Evolutionary conservation across 2,113 vertebrate species (phyloP).

Genomic region (Anarhynchus alexandrinus): DNA sequence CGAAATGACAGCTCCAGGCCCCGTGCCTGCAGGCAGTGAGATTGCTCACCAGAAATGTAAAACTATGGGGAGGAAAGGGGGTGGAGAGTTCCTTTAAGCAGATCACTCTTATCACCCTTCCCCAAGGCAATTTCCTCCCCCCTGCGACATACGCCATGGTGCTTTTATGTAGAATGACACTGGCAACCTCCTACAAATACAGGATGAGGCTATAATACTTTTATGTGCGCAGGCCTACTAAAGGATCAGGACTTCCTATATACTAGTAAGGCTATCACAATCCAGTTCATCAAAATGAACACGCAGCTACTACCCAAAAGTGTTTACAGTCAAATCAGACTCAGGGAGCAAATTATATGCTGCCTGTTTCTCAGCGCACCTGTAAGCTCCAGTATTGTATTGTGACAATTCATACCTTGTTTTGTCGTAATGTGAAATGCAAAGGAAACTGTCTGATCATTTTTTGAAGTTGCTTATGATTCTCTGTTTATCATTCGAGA

Average conservation of each 20-base stretch:
- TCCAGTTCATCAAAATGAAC: not conserved
- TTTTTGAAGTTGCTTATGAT: not conserved
- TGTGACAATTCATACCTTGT: not conserved
- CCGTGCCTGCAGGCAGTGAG: not conserved
- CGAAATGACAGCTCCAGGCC: not conserved
- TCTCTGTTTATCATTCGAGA: not conserved
- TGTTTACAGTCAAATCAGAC: not conserved
- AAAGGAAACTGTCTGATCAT: not conserved
- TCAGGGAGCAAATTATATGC: not conserved
- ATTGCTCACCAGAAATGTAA: not conserved
- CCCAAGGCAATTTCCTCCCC: not conserved
- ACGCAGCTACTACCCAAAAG: not conserved
- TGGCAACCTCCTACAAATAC: not conserved
- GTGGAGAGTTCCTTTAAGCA: not conserved
- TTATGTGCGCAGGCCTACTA: not conserved
- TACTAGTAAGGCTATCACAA: not conserved
- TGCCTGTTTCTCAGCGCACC: not conserved
- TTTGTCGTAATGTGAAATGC: not conserved
- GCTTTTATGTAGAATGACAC: not conserved
- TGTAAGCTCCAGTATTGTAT: not conserved
- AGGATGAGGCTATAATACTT: not conserved
- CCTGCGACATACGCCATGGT: not conserved
- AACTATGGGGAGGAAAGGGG: not conserved
- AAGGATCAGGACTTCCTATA: not conserved
- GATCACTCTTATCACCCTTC: not conserved